Evolutionary conservation across 1,140 invertebrate genomes (phyloP), one percentile per base, ranked within the genome.

Genomic region (Phocides pigmalion): DNA sequence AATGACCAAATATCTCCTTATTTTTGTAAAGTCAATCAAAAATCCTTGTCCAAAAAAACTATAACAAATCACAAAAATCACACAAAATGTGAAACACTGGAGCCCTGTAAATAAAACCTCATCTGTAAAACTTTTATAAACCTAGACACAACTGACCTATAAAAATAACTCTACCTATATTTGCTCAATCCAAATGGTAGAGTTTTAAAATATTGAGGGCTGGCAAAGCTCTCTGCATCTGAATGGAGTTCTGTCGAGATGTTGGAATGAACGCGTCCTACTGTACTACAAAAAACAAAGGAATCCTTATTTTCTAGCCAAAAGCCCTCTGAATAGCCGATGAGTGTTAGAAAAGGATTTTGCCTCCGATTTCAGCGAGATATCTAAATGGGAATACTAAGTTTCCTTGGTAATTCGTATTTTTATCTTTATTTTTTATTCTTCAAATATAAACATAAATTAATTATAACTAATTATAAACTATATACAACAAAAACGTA

Each of bases 231-330:
- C 41, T 20, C 54, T 46, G 28, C 53, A 17, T 58, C 41, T 44
- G 54, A 46, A 58, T 58, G 50, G 35, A 44, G 41, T 37, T 35
- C 16, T 22, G 49, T 62, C 19, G 50, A 64, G 62, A 47, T 50
- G 11, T 41, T 32, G 19, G 17, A 14, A 12, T 4, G 47, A 37
- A 50, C 44, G 28, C 28, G 41, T 46, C 37, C 51, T 41, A 41
- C 51, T 54, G 35, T 54, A 14, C 39, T 44, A 46, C 42, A 46
- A 46, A 53, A 46, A 59, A 59, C 54, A 59, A 59, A 59, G 42
- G 54, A 59, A 46, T 46, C 54, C 54, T 58, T 49, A 20, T 49
- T 58, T 58, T 58, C 41, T 35, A 44, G 54, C 54, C 54, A 59
- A 59, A 46, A 28, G 41, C 41, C 41, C 11, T 28, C 19, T 44